Evolutionary conservation across 2,113 vertebrate genomes (phyloP).

Genomic region (Anas platyrhynchos): DNA sequence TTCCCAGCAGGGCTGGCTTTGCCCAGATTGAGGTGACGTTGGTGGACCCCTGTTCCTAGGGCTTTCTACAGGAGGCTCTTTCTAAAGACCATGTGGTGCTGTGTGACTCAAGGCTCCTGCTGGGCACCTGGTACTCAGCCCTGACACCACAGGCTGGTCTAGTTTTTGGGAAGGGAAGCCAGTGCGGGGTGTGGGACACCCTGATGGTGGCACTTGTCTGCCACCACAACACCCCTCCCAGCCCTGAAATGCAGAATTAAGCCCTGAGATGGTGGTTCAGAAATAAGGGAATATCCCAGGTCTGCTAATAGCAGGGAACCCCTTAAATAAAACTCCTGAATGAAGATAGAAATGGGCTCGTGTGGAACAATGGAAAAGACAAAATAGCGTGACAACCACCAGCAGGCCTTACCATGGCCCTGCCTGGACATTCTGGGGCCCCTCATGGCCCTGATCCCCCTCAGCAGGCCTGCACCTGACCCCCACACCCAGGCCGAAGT

Average conservation of each 20-base stretch:
- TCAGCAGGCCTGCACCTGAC: neutral
- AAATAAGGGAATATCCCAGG: neutral
- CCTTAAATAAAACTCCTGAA: neutral
- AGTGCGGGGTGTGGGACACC: no score
- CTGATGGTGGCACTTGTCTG: neutral
- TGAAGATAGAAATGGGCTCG: neutral
- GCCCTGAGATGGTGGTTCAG: neutral
- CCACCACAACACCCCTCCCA: neutral
- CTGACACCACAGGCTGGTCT: neutral
- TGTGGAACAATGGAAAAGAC: neutral
- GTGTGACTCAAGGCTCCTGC: neutral
- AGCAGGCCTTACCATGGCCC: neutral
- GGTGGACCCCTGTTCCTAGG: rapidly evolving
- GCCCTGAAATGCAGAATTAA: neutral
- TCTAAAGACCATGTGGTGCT: neutral
- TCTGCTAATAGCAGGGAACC: neutral
- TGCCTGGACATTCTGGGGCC: neutral
- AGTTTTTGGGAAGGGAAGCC: no score
- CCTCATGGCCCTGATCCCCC: neutral
- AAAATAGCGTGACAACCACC: no score
- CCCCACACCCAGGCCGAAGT: rapidly evolving
- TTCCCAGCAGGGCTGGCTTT: neutral
- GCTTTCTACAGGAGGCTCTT: neutral
- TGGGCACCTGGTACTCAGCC: neutral
- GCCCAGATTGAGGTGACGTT: neutral